These are phyloP conservation scores for Automeris io DNA, from an alignment of 2,888 invertebrate species.

Conservation along the genomic window DNA sequence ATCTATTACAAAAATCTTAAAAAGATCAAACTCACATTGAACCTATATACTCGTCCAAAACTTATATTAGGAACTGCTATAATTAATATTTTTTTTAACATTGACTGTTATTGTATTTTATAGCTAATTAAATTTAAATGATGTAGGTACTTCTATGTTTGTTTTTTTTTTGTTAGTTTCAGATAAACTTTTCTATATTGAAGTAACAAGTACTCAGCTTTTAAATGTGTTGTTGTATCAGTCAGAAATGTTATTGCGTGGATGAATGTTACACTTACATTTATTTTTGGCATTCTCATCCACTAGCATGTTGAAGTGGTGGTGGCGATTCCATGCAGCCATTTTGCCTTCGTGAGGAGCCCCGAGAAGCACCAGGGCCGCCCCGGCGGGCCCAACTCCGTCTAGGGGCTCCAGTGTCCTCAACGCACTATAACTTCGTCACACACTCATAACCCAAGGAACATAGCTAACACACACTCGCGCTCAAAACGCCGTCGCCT, in stretches of 20 bases:
- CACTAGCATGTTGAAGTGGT: constrained; percentile 83
- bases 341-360: constrained; percentile 80
- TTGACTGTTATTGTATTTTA: no score
- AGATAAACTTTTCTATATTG: no score
- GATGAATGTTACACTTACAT: constrained; percentile 68
- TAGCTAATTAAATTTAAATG: no score
- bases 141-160: no score
- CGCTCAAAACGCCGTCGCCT: constrained; percentile 57
- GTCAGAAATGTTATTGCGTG: no score
- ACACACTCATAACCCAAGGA: constrained; percentile 74
- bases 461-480: constrained; percentile 68
- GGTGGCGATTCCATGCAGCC: constrained; percentile 86
- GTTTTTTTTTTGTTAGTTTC: no score
- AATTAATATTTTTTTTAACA: no score
- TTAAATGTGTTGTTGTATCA: no score
- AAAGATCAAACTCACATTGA: no score
- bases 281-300: constrained; percentile 82
- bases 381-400: constrained; percentile 78
- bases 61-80: no score
- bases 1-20: no score
- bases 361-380: constrained; percentile 78
- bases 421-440: constrained; percentile 70
- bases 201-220: constrained; percentile 3
- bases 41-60: no score
- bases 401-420: constrained; percentile 80